Base-by-base conservation (phyloP, 2,797 vertebrate genomes). In the Chromobotia macracanthus region DNA sequence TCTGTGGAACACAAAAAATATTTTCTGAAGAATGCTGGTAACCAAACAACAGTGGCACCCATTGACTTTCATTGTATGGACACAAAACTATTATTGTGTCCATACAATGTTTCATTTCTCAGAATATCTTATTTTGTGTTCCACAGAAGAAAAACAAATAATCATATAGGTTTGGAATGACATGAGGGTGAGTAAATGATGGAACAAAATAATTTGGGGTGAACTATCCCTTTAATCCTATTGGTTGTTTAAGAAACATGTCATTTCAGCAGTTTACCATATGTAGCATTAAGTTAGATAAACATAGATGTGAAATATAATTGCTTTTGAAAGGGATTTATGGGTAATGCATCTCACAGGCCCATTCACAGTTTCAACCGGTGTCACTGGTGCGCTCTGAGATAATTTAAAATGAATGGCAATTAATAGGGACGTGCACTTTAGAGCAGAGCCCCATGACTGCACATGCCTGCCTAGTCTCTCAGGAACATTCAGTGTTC, bases 381-480 rank as follows among this genome's bases (percentile, higher is more conserved):
- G 68, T 80, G 83, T 81, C 79, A 82, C 83, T 88, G 89, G 88
- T 86, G 86, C 78, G 84, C 86, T 83, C 87, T 80, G 41, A 80
- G 87, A 87, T 90, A 87, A 89, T 88, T 69, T 88, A 87, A 90
- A 91, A 86, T 86, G 88, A 86, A 90, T 86, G 85, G 87, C 88
- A 91, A 87, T 92, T 91, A 91, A 91, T 84, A 77, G 77, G 82
- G 73, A 84, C 83, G 85, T 87, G 87, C 82, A 89, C 88, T 88
- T 90, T 89, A 82, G 88, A 85, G 87, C 79, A 79, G 64, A 64
- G 84, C 72, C 80, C 83, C 75, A 83, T 84, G 86, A 87, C 80
- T 88, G 73, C 80, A 78, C 55, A 84, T 74, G 64, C 67, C 60
- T 82, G 77, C 82, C 70, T 79, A 84, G 72, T 7, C 84, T 87